Conservation (phyloP, 1,140 invertebrate species). For the Diorhabda sublineata region DNA sequence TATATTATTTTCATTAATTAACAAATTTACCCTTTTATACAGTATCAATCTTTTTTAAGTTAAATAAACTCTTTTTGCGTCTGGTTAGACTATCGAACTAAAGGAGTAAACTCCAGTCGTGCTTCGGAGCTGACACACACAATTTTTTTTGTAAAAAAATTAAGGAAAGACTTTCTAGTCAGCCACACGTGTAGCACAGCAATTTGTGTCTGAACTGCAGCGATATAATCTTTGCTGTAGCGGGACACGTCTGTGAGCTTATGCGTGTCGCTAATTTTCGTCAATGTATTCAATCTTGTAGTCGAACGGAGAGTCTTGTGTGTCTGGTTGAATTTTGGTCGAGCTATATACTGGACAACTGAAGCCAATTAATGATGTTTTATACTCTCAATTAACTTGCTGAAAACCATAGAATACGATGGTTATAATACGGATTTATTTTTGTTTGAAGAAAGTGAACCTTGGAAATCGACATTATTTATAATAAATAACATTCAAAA, state of each 20-base stretch:
- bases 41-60: too few relatives aligned
- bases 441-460: not conserved
- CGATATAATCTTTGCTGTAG: not conserved
- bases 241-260: not conserved
- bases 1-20: too few relatives aligned
- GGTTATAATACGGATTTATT: not conserved
- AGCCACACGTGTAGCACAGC: too few relatives aligned
- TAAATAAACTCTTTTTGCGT: too few relatives aligned
- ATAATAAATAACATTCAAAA: not conserved
- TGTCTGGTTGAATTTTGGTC: not conserved
- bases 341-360: not conserved
- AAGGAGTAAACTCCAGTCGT: too few relatives aligned
- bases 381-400: not conserved
- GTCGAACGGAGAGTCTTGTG: not conserved
- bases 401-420: not conserved
- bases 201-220: not conserved
- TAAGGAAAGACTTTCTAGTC: too few relatives aligned
- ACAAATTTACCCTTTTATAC: too few relatives aligned
- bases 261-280: not conserved
- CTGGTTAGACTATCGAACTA: too few relatives aligned
- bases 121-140: too few relatives aligned
- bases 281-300: not conserved
- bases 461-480: not conserved
- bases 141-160: too few relatives aligned
- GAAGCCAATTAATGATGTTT: not conserved